phyloP scores from a whole-genome alignment of 2,113 vertebrate genomes.

The Miniopterus natalensis region DNA sequence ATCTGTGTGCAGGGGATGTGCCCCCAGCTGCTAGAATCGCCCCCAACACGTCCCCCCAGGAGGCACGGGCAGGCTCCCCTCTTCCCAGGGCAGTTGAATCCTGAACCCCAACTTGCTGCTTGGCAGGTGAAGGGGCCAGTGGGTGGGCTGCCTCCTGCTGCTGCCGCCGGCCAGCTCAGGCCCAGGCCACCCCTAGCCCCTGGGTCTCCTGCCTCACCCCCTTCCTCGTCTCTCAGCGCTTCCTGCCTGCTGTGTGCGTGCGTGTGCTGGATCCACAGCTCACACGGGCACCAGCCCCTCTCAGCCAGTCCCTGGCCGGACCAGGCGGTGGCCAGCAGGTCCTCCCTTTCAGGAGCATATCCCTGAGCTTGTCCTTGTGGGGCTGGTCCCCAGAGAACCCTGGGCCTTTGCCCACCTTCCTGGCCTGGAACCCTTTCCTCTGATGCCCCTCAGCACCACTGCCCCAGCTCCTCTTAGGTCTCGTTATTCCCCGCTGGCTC shows the following conservation, averaged over 20 bases:
- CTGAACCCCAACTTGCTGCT: too few species aligned
- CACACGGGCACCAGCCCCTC: too few species aligned
- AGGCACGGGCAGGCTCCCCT: not conserved
- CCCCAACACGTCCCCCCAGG: not conserved
- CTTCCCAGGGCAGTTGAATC: not conserved
- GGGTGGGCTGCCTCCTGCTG: not conserved
- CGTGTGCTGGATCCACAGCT: not conserved
- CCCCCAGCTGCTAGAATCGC: not conserved
- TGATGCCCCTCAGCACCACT: not conserved
- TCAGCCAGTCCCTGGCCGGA: not conserved
- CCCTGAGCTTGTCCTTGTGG: not conserved
- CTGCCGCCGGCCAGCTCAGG: not conserved
- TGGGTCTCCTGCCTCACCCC: not conserved
- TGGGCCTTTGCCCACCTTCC: not conserved
- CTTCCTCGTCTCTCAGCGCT: too few species aligned
- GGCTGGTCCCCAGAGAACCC: not conserved
- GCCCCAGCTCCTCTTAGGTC: too few species aligned
- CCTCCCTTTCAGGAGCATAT: not conserved
- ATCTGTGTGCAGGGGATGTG: not conserved
- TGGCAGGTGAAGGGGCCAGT: not conserved
- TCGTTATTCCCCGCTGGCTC: not conserved
- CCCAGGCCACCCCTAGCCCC: not conserved
- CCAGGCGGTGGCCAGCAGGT: accelerated
- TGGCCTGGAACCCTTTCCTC: not conserved
- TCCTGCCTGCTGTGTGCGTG: not conserved